Percentiles rank a stretch among this genome's conserved stretches.
Conservation (phyloP, 1,140 invertebrate species). For the Drosophila pseudoobscura region DNA sequence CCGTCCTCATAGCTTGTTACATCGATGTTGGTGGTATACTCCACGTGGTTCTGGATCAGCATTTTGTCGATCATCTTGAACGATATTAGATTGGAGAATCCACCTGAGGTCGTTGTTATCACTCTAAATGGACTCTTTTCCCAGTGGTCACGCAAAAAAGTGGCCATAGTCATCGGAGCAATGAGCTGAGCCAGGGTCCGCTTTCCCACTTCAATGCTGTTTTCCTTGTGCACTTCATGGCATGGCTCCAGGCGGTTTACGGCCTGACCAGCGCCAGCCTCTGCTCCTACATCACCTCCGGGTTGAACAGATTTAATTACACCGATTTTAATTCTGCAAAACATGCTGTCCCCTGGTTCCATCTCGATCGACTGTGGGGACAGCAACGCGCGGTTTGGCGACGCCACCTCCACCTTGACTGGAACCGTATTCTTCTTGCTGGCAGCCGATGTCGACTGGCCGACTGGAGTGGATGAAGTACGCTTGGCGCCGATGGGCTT, state of each 20-base stretch:
- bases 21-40: constrained; percentile 95
- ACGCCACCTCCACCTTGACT: no score
- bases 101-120: constrained; percentile 86
- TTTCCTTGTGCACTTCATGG: constrained; percentile 38
- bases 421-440: no score
- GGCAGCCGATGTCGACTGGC: no score
- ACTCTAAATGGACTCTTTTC: constrained; percentile 92
- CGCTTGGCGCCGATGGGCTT: no score
- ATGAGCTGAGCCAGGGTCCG: constrained; percentile 89
- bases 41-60: constrained; percentile 89
- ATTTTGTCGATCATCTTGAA: constrained; percentile 91
- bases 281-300: background rate
- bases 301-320: no score
- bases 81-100: constrained; percentile 90
- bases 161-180: constrained; percentile 86
- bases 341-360: no score
- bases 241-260: no score
- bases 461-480: no score
- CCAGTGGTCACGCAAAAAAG: constrained; percentile 90
- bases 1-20: constrained; percentile 93
- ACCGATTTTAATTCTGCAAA: no score
- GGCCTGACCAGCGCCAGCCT: no score
- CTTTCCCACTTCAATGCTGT: constrained; percentile 85
- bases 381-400: no score
- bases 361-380: no score